Evolutionary conservation across 1,140 invertebrate species (phyloP), one percentile per base, ranked within the genome.

Genomic region (Mizuhopecten yessoensis): DNA sequence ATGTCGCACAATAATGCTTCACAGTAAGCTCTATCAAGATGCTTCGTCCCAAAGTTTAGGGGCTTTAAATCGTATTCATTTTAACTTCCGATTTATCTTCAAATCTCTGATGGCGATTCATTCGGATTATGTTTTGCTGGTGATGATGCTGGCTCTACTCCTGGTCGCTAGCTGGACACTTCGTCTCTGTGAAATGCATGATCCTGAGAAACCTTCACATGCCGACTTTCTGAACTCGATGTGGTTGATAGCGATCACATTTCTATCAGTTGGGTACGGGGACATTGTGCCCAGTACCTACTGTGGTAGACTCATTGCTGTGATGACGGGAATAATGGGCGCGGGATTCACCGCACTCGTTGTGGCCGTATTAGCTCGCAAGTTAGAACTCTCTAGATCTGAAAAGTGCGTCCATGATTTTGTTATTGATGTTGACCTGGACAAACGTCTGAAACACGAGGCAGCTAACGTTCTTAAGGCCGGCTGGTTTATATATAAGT

Each of bases 321-420:
- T 96, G 0, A 90, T 96, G 13, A 96, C 96, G 0, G 96, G 96
- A 0, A 95, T 96, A n/a, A 95, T 96, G 93, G 96, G 96, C 1
- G 95, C 96, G 0, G 96, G 95, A 11, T 95, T 95, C 88, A 97
- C 96, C 0, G 96, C 96, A 15, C 94, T 97, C 13, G 94, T 96
- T n/a, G 96, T 97, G 0, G 96, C 96, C 13, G 96, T 97, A 11
- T 90, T 96, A 23, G 96, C 96, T 10, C 91, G 95, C 42, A 96
- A 96, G 91, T 90, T 97, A n/a, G 96, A 97, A 93, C 94, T 96
- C 13, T 95, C 95, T 0, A 90, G 96, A 33, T 93, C 96, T 11
- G 96, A 97, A 92, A 96, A 95, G 88, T 96, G 96, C 91, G 96
- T 97, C 11, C 96, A 96, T 91, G 96, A 96, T 89, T 97, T 96